Percentiles rank a stretch among this genome's conserved stretches.
These are phyloP conservation scores for Zhengitettix transpicula DNA, from an alignment of 2,888 invertebrate genomes.

Conservation along the genomic window DNA sequence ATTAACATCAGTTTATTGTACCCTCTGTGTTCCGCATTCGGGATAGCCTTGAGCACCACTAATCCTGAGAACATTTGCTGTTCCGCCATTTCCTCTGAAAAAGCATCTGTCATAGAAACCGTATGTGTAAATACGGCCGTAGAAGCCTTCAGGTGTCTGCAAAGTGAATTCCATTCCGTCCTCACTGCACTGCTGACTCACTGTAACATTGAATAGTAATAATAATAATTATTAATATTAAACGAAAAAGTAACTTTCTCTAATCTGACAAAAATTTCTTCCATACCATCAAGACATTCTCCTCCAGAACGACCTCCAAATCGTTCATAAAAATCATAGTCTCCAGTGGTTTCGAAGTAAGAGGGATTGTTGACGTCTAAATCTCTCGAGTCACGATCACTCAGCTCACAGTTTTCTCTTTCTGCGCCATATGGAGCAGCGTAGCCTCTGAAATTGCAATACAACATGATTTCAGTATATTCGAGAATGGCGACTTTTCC, in stretches of 20 bases:
- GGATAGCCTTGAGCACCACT: slow-evolving; percentile 86
- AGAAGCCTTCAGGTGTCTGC: slow-evolving; percentile 73
- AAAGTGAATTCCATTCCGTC: slow-evolving; percentile 90
- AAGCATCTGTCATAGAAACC: slow-evolving; percentile 83
- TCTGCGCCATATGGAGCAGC: slow-evolving; percentile 42
- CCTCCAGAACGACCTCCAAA: slow-evolving; percentile 50
- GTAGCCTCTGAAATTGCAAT: slow-evolving; percentile 28
- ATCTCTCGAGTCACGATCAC: slow-evolving; percentile 70
- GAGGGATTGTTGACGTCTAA: slow-evolving; percentile 71
- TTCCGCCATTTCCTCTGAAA: slow-evolving; percentile 79
- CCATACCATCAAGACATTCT: slow-evolving; percentile 70
- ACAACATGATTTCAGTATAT: too few relatives aligned
- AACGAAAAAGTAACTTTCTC: background rate
- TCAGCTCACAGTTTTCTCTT: slow-evolving; percentile 76
- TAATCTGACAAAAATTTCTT: background rate
- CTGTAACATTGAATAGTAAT: slow-evolving; percentile 27
- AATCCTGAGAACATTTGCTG: slow-evolving; percentile 64
- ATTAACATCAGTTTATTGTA: slow-evolving; percentile 20
- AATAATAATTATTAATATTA: background rate
- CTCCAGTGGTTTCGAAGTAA: slow-evolving; percentile 67
- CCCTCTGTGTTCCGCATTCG: slow-evolving; percentile 79
- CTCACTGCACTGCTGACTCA: slow-evolving; percentile 80
- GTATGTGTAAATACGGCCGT: slow-evolving; percentile 79
- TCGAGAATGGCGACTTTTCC: too few relatives aligned
- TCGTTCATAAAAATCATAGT: slow-evolving; percentile 73